Base-by-base conservation (phyloP, 2,797 vertebrate genomes). In the Lithobates sylvaticus region DNA sequence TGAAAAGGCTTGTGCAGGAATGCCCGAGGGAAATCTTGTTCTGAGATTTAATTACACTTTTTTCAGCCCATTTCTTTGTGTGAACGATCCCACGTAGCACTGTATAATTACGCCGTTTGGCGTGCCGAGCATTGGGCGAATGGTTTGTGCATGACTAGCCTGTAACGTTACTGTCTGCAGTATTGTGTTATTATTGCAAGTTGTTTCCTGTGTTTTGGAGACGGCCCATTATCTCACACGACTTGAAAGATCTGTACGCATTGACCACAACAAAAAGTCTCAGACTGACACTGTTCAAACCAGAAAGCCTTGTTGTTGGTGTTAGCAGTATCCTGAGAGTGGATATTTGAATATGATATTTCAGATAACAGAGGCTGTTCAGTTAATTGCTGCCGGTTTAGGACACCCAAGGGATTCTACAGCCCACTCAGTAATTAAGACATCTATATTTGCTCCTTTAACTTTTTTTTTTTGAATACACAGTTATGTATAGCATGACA, bases 41-140 rank as follows among this genome's bases (percentile, higher is more conserved):
- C 88, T 91, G 90, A 92, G 90, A 90, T 91, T 84, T 94, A 94
- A 94, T 95, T 94, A 94, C 80, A 87, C 89, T 93, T 93, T 65
- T 78, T 93, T 93, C 90, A 93, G 86, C 89, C 89, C 75, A 84
- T 79, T 92, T 90, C 89, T 94, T 94, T 91, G 90, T 93, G 91
- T 92, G 91, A 93, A 32, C 88, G 82, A 90, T 93, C 89, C 91
- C 92, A 90, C 91, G 90, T 90, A 86, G 89, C 90, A 89, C 84
- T 89, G 27, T 92, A 85, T 94, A 95, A 95, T 95, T 94, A 93
- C 82, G 74, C 89, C 86, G 88, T 93, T 91, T 90, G 90, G 90
- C 88, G 89, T 91, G 89, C 89, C 89, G 88, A 89, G 90, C 91
- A 90, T 50, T 87, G 92, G 89, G 90, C 88, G 89, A 92, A 94